phyloP scores from a whole-genome alignment of 2,888 invertebrate genomes.

The Eustalomyia histrio region DNA sequence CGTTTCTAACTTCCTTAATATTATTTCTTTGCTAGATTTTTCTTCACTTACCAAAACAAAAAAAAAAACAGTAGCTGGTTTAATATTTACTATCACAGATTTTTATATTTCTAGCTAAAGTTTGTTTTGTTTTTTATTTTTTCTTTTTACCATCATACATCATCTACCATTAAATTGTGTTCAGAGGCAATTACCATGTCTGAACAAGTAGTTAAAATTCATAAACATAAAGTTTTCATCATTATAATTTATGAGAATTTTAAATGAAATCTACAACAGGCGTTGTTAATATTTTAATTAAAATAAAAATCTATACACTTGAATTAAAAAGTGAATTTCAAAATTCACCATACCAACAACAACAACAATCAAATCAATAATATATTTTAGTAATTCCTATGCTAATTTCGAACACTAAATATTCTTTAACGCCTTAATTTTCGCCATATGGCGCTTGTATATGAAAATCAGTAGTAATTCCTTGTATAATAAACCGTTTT shows the following conservation, averaged over 20 bases:
- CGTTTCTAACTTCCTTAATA: neutral
- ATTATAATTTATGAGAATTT: constrained; percentile 62
- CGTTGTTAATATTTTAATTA: constrained; percentile 64
- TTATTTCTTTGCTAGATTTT: neutral
- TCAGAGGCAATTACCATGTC: constrained; percentile 57
- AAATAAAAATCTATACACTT: constrained; percentile 28
- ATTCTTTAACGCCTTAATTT: neutral
- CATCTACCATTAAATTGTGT: constrained; percentile 25
- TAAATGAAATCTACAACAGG: constrained; percentile 61
- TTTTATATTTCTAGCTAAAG: neutral
- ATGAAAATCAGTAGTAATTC: neutral
- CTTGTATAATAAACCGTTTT: constrained; percentile 3
- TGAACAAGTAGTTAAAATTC: constrained; percentile 44
- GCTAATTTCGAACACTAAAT: neutral
- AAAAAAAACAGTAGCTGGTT: constrained; percentile 50
- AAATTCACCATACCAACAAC: neutral
- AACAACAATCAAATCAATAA: constrained; percentile 3
- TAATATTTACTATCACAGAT: constrained; percentile 44
- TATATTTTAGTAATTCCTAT: neutral
- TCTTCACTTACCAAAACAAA: neutral
- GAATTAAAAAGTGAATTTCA: neutral
- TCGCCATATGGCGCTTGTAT: neutral
- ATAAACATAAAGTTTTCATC: constrained; percentile 53
- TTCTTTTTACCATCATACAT: constrained; percentile 18
- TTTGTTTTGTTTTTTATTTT: constrained; percentile 5